Conservation (phyloP, 2,888 invertebrate species). For the Catotricha subobsoleta region DNA sequence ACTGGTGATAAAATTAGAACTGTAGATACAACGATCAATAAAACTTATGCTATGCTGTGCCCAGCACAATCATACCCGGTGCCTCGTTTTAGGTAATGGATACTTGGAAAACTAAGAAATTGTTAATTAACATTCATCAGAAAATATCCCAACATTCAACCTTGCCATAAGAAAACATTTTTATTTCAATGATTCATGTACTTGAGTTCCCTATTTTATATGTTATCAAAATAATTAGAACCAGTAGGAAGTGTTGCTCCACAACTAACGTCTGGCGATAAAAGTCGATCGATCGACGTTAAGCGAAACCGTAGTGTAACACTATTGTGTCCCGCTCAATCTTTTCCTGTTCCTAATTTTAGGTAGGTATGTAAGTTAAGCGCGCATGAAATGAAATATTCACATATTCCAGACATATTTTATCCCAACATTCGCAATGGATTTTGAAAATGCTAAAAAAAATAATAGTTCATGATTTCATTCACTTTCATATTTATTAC, state of each 20-base stretch:
- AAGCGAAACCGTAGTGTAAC: conserved; percentile 13
- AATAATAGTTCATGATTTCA: too few relatives aligned
- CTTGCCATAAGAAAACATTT: too few relatives aligned
- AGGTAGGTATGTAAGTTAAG: conserved; percentile 37
- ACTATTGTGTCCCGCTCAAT: conserved; percentile 48
- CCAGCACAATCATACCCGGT: conserved; percentile 62
- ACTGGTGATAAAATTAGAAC: conserved; percentile 38
- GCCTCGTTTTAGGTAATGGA: conserved; percentile 54
- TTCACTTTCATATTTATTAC: too few relatives aligned
- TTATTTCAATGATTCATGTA: too few relatives aligned
- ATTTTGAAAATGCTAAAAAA: too few relatives aligned
- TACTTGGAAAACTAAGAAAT: too few relatives aligned
- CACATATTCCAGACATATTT: neutral
- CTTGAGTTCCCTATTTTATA: too few relatives aligned
- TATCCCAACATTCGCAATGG: too few relatives aligned
- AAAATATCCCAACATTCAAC: too few relatives aligned
- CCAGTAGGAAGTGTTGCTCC: conserved; percentile 43
- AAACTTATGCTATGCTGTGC: conserved; percentile 35
- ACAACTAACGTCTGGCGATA: conserved; percentile 41
- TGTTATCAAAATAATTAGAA: too few relatives aligned
- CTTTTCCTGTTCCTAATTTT: conserved; percentile 47
- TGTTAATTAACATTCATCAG: too few relatives aligned
- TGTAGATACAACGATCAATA: neutral
- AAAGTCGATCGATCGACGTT: conserved; percentile 17
- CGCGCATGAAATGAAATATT: neutral